phyloP scores from a whole-genome alignment of 1,140 invertebrate species.

The Pseudobourletiella spinata region DNA sequence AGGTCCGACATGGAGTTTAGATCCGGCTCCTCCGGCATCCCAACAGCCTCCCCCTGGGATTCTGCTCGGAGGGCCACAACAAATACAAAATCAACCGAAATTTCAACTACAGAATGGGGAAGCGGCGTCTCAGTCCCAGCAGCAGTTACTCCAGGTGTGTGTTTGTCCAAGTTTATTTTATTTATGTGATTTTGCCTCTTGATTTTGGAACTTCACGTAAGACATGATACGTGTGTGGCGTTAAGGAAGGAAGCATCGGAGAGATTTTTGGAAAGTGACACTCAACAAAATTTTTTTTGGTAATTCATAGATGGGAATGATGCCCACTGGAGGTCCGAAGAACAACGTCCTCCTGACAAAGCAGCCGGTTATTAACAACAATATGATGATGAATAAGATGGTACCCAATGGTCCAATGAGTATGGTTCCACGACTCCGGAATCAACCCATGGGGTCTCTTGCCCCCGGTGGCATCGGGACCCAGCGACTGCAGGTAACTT shows the following conservation, averaged over 20 bases:
- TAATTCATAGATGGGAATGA: no score
- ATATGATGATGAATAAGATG: constrained; percentile 32
- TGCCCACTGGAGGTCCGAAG: constrained; percentile 7
- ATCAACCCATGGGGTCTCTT: constrained; percentile 13
- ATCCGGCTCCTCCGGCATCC: constrained; percentile 38
- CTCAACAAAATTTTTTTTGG: no score
- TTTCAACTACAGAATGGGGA: constrained; percentile 33
- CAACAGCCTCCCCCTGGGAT: constrained; percentile 50
- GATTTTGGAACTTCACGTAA: no score
- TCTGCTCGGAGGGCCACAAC: constrained; percentile 54
- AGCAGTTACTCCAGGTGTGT: constrained; percentile 12
- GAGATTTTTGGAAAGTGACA: no score
- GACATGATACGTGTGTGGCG: no score
- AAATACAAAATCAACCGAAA: constrained; percentile 45
- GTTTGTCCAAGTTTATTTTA: neutral
- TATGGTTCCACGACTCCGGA: constrained; percentile 21
- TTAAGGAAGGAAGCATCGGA: no score
- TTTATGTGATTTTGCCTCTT: neutral
- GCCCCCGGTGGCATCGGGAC: constrained; percentile 21
- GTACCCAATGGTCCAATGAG: constrained; percentile 31
- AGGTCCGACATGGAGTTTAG: constrained; percentile 32
- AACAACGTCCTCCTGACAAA: constrained; percentile 27
- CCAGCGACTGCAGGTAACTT: constrained; percentile 29
- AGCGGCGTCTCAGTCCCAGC: constrained; percentile 12
- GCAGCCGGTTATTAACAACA: constrained; percentile 28